Base-by-base conservation (phyloP, 1,140 invertebrate species). In the Drosophila novamexicana region DNA sequence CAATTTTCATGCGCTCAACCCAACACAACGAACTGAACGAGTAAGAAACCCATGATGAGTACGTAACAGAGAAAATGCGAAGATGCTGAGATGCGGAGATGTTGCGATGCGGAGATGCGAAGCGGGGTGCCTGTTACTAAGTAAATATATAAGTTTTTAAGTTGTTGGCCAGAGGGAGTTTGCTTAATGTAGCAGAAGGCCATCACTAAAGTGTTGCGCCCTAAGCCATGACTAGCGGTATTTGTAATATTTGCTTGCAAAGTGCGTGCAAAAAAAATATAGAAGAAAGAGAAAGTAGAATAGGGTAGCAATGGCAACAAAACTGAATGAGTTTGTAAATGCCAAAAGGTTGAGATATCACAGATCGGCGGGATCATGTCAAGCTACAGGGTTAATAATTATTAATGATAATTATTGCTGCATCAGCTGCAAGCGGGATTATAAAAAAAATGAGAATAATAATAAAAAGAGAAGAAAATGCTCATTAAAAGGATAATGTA, bases 61-160 rank as follows among this genome's bases (percentile, higher is more conserved):
- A n/a, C 34, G 56, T 10, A 32, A 29, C 42, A 32, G 37, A 50
- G n/a, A 2, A 39, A 6, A 37, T 14, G 66, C 69, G 75, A 79
- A 36, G 14, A 50, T 49, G 44, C 22, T 29, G 5, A 29, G 4
- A 29, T 29, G 22, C 22, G 2, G 22, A 29, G 22, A 29, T 22
- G 22, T 5, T 2, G 3, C 2, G 22, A 22, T 29, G 22, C 22
- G 3, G 22, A 5, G 22, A 29, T 47, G 36, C 29, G 12, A 61
- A 63, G 59, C 64, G 44, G 50, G 18, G 16, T 63, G 61, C 7
- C 45, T 53, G 45, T 32, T 39, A 75, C 77, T 85, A 82, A 88
- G 79, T 71, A 76, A 88, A 85, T 79, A 88, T 77, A 72, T 72
- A 77, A 58, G 61, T 70, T 70, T 63, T 71, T 72, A 77, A 81